Evolutionary conservation across 2,888 invertebrate genomes (phyloP), one percentile per base, ranked within the genome.

Genomic region (Saturnia pavonia): DNA sequence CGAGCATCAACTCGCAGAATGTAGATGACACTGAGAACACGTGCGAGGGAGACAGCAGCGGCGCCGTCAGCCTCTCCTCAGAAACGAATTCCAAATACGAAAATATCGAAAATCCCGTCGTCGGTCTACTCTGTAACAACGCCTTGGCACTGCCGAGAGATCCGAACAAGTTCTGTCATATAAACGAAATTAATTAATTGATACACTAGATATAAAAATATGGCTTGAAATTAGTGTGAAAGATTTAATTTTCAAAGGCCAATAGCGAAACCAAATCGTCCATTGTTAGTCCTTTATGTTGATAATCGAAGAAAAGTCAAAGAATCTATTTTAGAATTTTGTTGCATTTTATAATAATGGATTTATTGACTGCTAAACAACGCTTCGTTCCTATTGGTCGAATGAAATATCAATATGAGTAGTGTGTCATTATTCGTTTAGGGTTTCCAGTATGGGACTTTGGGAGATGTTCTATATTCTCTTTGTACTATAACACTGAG

Each of bases 31-130:
- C 92, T 0, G 93, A 93, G 70, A 90, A 89, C 72, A 90, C 92
- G 3, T 91, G 86, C 74, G 93, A 93, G 71, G 92, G 91, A 1
- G 93, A 93, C 76, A 92, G 93, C 83, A 92, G 92, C 69, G 93
- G 94, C 0, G 92, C 94, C 0, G 93, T 93, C 69, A 93, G 93
- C 70, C 82, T 94, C 63, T 91, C 92, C 0, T 94, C 94, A 0
- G 93, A 94, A 70, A 91, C 91, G 0, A 94, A 94, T 77, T 94
- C 93, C 14, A 93, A 92, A 69, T 94, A 91, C 70, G 94, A 94
- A 40, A 92, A 92, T 68, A 83, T 93, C 0, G 94, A 94, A 75
- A 94, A 94, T 74, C 94, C 94, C 0, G 94, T 94, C 0, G 94
- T 94, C 0, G 94, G 94, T 0, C 84, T 94, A 0, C 82, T 94